A percentile compares a stretch with the other conserved stretches of the same genome.
These are phyloP conservation scores for Entelurus aequoreus DNA, from an alignment of 2,113 vertebrate species.

Conservation along the genomic window DNA sequence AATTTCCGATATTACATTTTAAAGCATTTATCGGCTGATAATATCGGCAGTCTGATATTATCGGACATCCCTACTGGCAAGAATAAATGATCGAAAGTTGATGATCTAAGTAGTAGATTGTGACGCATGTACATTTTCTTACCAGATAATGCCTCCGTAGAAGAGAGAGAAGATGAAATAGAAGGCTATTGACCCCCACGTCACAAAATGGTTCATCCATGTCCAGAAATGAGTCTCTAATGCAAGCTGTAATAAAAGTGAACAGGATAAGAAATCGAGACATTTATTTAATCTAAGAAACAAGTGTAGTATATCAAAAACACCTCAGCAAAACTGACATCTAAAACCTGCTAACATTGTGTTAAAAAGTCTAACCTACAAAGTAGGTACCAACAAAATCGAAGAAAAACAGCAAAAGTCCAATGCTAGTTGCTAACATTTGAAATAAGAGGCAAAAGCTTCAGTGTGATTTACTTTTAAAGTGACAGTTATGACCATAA, in stretches of 20 bases:
- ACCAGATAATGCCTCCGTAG: constrained; percentile 98
- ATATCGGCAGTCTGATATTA: too few species aligned
- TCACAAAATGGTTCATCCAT: constrained; percentile 98
- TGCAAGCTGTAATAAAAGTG: constrained; percentile 77
- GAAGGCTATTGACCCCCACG: constrained; percentile 96
- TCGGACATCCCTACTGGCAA: too few species aligned
- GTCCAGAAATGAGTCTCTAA: constrained; percentile 98
- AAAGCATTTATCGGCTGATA: too few species aligned
- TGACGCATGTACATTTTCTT: constrained; percentile 52
- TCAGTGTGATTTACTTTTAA: constrained; percentile 79
- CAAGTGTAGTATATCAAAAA: constrained; percentile 22
- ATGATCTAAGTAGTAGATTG: too few species aligned
- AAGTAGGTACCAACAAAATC: too few species aligned
- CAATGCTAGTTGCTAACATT: neutral
- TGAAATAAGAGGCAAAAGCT: neutral
- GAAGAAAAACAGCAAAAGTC: neutral
- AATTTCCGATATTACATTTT: too few species aligned
- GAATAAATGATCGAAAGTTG: too few species aligned
- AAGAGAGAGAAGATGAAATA: constrained; percentile 98
- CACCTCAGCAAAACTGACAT: constrained; percentile 4
- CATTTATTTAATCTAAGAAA: neutral
- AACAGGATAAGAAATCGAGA: neutral
- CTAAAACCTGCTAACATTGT: neutral
- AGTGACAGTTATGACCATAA: constrained; percentile 97
- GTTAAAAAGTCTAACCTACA: too few species aligned